phyloP scores from a whole-genome alignment of 2,113 vertebrate species.

The Pseudopipra pipra region DNA sequence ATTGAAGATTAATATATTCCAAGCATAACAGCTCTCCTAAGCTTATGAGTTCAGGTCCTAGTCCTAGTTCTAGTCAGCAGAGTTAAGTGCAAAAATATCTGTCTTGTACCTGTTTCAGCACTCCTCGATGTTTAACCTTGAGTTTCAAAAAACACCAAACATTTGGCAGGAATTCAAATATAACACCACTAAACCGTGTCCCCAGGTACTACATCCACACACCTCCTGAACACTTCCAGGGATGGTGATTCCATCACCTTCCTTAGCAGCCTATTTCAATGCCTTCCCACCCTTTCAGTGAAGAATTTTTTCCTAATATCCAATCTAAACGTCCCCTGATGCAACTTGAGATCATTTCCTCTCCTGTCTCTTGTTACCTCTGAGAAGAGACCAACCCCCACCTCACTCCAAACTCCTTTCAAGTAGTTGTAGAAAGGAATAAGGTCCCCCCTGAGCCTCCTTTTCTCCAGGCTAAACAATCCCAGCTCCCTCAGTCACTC shows the following conservation, averaged over 20 bases:
- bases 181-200: neutral
- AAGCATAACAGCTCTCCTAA: neutral
- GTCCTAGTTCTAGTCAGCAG: neutral
- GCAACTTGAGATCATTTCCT: neutral
- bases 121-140: accelerated
- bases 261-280: neutral
- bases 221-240: neutral
- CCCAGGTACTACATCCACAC: too few relatives aligned
- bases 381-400: neutral
- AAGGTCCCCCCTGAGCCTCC: neutral
- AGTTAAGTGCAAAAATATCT: neutral
- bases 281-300: neutral
- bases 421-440: neutral
- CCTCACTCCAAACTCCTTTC: neutral
- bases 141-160: neutral
- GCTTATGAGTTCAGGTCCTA: neutral
- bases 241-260: neutral
- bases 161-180: neutral
- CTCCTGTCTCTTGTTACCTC: accelerated
- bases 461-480: neutral
- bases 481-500: neutral
- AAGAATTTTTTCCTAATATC: neutral
- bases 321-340: neutral
- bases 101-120: neutral
- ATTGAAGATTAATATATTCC: neutral